Evolutionary conservation across 2,113 vertebrate genomes (phyloP), one percentile per base, ranked within the genome.

Genomic region (Clupea harengus): DNA sequence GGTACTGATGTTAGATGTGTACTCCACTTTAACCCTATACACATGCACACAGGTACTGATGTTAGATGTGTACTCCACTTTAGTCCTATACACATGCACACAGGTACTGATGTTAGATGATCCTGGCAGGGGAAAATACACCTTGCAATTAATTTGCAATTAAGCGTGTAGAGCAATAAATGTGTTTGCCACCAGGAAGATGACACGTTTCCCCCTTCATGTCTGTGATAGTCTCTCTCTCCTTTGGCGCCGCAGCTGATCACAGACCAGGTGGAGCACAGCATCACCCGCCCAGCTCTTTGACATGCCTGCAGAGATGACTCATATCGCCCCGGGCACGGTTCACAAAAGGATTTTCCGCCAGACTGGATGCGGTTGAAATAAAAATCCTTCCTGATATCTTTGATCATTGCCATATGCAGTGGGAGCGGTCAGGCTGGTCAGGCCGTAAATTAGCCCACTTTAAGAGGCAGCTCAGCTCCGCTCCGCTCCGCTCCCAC

Each of bases 351-450:
- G 64, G 64, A 28, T 82, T 84, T 72, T 84, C 83, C 85, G 86
- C 67, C 87, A 85, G 86, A 81, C 57, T 82, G 64, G 64, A 3
- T 72, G 83, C 50, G 60, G 46, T 86, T 82, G 72, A 81, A 81
- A 80, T 20, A 22, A 52, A 57, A 11, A 22, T 7, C 52, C 88
- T 88, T 57, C 4, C 84, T 85, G 39, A 60, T 75, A 50, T 84
- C 78, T 86, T 85, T 88, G 82, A 89, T 89, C 85, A 49, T 81
- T 83, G 83, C 83, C 78, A 81, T 88, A 83, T 81, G 75, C 82
- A n/a, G n/a, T n/a, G 45, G n/a, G 84, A 3, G 78, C 57, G 67
- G 57, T 28, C 25, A 15, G 1, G n/a, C 64, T 9, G 0, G 11
- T n/a, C n/a, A n/a, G 64, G n/a, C 64, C 25, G 13, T 32, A 32